phyloP scores from a whole-genome alignment of 1,140 invertebrate species.

The Belonocnema kinseyi region DNA sequence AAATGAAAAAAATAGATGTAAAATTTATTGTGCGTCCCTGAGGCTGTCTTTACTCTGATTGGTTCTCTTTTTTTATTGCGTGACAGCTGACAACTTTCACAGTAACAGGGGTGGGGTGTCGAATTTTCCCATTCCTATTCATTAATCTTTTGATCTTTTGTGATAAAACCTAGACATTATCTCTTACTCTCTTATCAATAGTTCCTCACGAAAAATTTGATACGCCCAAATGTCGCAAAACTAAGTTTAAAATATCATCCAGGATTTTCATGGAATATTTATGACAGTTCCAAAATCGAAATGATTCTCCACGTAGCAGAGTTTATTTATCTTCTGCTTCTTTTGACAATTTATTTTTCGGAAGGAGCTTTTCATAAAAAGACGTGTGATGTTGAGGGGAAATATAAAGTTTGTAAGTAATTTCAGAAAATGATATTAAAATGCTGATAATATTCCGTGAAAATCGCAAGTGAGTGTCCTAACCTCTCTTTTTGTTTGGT shows the following conservation, averaged over 20 bases:
- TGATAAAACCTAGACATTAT: no score
- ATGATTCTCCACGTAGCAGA: neutral
- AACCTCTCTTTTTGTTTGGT: neutral
- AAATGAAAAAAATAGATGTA: no score
- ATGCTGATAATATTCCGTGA: neutral
- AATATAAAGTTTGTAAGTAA: slow-evolving; percentile 24
- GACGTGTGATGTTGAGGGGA: neutral
- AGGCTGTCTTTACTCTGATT: no score
- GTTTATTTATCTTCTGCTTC: neutral
- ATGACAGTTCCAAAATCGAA: neutral
- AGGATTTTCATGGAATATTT: slow-evolving; percentile 8
- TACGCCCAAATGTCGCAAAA: neutral
- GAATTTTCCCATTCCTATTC: no score
- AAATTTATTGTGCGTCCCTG: no score
- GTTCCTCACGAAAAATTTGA: no score
- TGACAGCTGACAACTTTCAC: no score
- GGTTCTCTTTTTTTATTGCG: no score
- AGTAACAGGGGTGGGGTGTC: no score
- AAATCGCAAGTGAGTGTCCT: neutral
- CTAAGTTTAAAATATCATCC: neutral
- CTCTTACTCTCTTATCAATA: no score
- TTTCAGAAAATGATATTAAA: neutral
- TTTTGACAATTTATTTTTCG: neutral
- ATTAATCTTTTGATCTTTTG: no score
- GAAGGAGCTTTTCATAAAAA: neutral